A percentile compares a stretch with the other conserved stretches of the same genome.
phyloP scores from a whole-genome alignment of 2,888 invertebrate species.

The Drosophila mettleri region DNA sequence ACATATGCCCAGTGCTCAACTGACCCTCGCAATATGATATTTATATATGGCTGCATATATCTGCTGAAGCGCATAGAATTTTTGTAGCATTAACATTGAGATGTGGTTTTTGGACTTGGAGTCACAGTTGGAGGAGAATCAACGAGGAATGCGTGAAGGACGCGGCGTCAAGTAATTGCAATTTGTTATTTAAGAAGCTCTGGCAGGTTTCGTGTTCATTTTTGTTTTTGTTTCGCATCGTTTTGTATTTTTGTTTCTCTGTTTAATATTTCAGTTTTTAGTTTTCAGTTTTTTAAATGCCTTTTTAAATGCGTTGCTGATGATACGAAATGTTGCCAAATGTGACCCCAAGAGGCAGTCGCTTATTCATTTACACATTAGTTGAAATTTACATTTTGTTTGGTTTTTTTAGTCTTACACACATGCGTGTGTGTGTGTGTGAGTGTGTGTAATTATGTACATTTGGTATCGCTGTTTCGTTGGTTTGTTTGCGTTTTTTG shows the following conservation, averaged over 20 bases:
- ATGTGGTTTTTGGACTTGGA: conserved; percentile 25
- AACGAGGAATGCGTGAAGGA: conserved; percentile 77
- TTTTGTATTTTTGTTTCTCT: neutral
- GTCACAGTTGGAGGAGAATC: conserved; percentile 37
- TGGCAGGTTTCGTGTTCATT: conserved; percentile 19
- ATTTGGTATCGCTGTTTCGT: conserved; percentile 50
- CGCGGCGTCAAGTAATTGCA: conserved; percentile 50
- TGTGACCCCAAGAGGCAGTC: conserved; percentile 74
- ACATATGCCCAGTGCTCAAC: neutral
- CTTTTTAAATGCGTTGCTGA: conserved; percentile 70
- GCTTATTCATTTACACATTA: conserved; percentile 76
- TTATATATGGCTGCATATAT: conserved; percentile 6
- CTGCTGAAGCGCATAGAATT: conserved; percentile 60
- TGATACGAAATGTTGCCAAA: conserved; percentile 77
- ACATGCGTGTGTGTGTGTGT: neutral
- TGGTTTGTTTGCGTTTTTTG: conserved; percentile 50
- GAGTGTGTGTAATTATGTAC: conserved; percentile 18
- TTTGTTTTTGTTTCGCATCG: neutral
- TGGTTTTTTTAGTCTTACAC: neutral
- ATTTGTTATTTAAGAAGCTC: conserved; percentile 61
- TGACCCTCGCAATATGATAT: conserved; percentile 37
- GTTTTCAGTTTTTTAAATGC: conserved; percentile 42
- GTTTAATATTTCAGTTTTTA: conserved; percentile 19
- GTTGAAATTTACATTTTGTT: conserved; percentile 68
- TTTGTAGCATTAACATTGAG: conserved; percentile 64